Base-by-base conservation (phyloP, 37 sponge, comb jelly and placozoan species). In the Halichondria panicea region DNA sequence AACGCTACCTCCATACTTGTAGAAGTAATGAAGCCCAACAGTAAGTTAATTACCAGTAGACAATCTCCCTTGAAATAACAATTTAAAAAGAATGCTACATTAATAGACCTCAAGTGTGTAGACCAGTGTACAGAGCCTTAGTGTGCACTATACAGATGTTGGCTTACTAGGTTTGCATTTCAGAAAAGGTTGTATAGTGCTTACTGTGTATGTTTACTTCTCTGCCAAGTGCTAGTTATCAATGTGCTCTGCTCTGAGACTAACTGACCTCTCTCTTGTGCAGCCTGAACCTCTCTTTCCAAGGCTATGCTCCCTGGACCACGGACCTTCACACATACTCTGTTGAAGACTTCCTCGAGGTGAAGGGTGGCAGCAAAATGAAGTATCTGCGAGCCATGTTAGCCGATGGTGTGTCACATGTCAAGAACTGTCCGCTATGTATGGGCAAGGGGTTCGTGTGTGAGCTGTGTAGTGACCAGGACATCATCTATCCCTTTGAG, bases 401-500 rank as follows among this genome's bases (percentile, higher is more conserved):
- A 42, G 38, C 60, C 12, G 81, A 86, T 27, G 73, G 75, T 45
- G 48, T 73, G 9, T 19, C 28, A 21, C 87, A 86, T 58, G 63
- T 86, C 67, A 86, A 79, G 57, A 33, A 69, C 28, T 86, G 87
- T 35, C 61, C 67, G 3, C 60, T 90, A 4, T 98, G 99, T 66
- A 59, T 75, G 53, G 93, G 84, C 15, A 91, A 89, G 52, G 99
- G 99, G 15, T 95, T 94, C 78, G 88, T 94, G 32, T 98, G 99
- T 41, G 99, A 98, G 75, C 78, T 92, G 75, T 98, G 99, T 78
- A 63, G 81, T 30, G 65, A 88, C 28, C 55, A 52, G 28, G 79
- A 81, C 21, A 82, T 98, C 48, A 84, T 96, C 19, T 98, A 79
- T 59, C 99, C 99, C 1, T 98, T 98, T 80, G 94, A 98, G 43